Evolutionary conservation across 1,140 invertebrate genomes (phyloP).

Genomic region (Lordiphosa stackelbergi): DNA sequence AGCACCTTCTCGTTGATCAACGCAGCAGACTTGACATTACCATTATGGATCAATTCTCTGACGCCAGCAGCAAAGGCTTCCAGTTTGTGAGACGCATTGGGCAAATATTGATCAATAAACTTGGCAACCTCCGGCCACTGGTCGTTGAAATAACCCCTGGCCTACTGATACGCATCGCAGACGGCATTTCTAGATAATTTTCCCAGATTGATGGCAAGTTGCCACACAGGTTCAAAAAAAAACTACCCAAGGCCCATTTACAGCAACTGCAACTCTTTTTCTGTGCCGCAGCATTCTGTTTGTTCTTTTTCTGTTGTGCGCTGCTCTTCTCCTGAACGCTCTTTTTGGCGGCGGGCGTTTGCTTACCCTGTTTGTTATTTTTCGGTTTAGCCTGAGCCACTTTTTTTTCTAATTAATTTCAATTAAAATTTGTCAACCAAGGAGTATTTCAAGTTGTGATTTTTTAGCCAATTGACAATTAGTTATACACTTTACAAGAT

Average conservation of each 20-base stretch:
- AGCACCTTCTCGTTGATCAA: conserved; percentile 86
- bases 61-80: conserved; percentile 77
- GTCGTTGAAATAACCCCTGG: conserved; percentile 77
- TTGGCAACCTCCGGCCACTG: conserved; percentile 82
- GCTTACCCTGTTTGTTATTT: conserved; percentile 74
- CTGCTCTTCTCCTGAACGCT: conserved; percentile 65
- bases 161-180: conserved; percentile 78
- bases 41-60: conserved; percentile 77
- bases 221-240: conserved; percentile 80
- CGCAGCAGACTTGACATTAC: conserved; percentile 77
- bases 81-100: conserved; percentile 82
- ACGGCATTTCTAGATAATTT: conserved; percentile 79
- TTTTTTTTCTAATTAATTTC: conserved; percentile 49
- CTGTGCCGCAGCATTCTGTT: conserved; percentile 48
- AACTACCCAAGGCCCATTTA: conserved; percentile 80
- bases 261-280: conserved; percentile 78
- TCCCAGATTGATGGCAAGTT: conserved; percentile 80
- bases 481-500: too few relatives aligned
- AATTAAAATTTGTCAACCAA: conserved; percentile 45
- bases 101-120: conserved; percentile 83
- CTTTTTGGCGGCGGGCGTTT: conserved; percentile 62
- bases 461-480: too few relatives aligned
- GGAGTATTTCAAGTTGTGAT: conserved; percentile 48
- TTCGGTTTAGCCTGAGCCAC: conserved; percentile 76
- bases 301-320: conserved; percentile 73